phyloP scores from a whole-genome alignment of 2,797 vertebrate species.

The Ctenopoma kingsleyae region DNA sequence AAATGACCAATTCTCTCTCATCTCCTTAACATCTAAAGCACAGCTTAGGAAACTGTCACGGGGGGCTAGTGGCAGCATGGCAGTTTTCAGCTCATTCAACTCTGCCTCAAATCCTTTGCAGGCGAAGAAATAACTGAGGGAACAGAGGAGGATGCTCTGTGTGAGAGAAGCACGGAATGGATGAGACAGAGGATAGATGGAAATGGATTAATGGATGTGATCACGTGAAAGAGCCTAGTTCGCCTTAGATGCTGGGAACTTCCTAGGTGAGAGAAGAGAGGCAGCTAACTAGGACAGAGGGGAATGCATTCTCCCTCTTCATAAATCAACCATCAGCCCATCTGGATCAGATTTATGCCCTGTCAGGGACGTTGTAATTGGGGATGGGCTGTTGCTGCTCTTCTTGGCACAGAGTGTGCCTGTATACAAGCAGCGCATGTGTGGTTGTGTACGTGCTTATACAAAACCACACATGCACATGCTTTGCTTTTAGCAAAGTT shows the following conservation, averaged over 20 bases:
- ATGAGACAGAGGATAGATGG: constrained; percentile 56
- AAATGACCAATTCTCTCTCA: constrained; percentile 49
- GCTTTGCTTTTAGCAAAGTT: constrained; percentile 17
- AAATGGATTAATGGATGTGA: constrained; percentile 70
- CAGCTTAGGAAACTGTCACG: constrained; percentile 14
- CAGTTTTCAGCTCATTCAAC: constrained; percentile 23
- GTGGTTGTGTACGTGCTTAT: constrained; percentile 2
- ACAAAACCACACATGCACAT: background rate
- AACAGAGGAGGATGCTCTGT: constrained; percentile 21
- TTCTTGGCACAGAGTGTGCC: constrained; percentile 22
- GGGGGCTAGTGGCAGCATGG: constrained; percentile 15
- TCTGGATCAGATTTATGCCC: constrained; percentile 79
- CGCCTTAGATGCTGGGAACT: constrained; percentile 50
- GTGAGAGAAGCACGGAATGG: constrained; percentile 25
- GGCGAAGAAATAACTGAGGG: constrained; percentile 20
- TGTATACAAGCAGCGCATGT: background rate
- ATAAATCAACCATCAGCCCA: constrained; percentile 78
- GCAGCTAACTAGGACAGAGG: constrained; percentile 70
- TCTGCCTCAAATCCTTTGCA: constrained; percentile 39
- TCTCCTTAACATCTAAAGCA: constrained; percentile 53
- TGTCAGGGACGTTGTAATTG: constrained; percentile 75
- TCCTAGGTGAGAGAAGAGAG: constrained; percentile 49
- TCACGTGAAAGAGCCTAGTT: constrained; percentile 40
- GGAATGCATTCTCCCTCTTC: constrained; percentile 70
- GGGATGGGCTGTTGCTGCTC: constrained; percentile 58